Evolutionary conservation across 2,797 vertebrate genomes (phyloP).

Genomic region (Alfaro cultratus): DNA sequence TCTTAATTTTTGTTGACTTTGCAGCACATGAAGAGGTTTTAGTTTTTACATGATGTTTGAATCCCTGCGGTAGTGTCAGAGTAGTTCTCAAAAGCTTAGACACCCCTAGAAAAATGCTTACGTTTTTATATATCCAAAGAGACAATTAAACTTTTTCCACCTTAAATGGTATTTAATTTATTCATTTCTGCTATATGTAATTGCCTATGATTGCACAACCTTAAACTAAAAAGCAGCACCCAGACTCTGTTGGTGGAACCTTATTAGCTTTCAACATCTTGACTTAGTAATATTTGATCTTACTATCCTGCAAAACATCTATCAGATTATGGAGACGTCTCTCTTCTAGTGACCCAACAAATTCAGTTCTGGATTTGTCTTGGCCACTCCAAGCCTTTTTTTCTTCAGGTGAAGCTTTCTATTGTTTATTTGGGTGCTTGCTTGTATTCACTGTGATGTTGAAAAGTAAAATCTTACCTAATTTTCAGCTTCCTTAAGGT

Average conservation of each 20-base stretch:
- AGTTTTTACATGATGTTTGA: neutral
- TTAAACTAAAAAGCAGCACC: neutral
- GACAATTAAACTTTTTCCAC: neutral
- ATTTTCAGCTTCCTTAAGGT: neutral
- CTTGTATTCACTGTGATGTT: neutral
- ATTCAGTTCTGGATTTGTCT: neutral
- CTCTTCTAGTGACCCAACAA: neutral
- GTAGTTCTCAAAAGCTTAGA: neutral
- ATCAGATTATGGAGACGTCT: neutral
- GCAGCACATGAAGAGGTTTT: conserved; percentile 15
- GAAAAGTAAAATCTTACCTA: neutral
- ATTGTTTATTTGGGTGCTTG: neutral
- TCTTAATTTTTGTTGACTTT: conserved; percentile 25
- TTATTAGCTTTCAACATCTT: neutral
- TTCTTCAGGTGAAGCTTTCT: neutral
- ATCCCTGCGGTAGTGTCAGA: neutral
- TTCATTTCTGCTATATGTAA: neutral
- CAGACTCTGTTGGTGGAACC: neutral
- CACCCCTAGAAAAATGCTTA: neutral
- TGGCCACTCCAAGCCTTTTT: neutral
- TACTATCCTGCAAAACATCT: neutral
- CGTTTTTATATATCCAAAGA: neutral
- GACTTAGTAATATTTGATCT: neutral
- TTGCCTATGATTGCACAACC: neutral
- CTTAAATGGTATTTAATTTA: neutral